A percentile compares a stretch with the other conserved stretches of the same genome.
Evolutionary conservation across 2,888 invertebrate genomes (phyloP).

Genomic region (Hirtodrosophila alboralis): DNA sequence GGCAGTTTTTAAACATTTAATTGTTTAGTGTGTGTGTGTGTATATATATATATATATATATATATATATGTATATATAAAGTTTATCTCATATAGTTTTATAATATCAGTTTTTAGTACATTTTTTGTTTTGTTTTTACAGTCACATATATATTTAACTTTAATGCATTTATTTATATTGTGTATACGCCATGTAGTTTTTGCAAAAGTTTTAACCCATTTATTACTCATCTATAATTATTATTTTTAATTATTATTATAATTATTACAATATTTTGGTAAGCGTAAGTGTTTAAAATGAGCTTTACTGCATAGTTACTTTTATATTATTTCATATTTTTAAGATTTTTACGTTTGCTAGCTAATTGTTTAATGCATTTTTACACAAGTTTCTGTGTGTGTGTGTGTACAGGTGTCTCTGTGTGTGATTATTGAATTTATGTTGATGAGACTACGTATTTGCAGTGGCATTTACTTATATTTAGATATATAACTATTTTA

Average conservation of each 20-base stretch:
- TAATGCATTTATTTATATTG: conserved; percentile 33
- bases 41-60: conserved; percentile 20
- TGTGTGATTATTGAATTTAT: conserved; percentile 58
- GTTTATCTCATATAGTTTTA: conserved; percentile 56
- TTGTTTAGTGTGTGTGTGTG: conserved; percentile 20
- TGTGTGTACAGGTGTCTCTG: conserved; percentile 25
- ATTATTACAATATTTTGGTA: conserved; percentile 64
- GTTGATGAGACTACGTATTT: conserved; percentile 59
- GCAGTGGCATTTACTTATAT: conserved; percentile 55
- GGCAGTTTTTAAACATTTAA: conserved; percentile 65
- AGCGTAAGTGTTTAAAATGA: conserved; percentile 76
- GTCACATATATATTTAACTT: conserved; percentile 57
- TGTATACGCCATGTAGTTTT: conserved; percentile 44
- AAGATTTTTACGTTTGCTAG: conserved; percentile 52
- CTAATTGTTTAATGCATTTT: conserved; percentile 52
- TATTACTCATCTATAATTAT: conserved; percentile 26
- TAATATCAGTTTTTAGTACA: conserved; percentile 67
- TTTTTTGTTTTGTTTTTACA: conserved; percentile 56
- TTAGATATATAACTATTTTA: conserved; percentile 42
- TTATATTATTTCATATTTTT: conserved; percentile 17
- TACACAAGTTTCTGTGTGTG: conserved; percentile 39
- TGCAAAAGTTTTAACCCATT: conserved; percentile 32
- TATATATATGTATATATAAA: conserved; percentile 36
- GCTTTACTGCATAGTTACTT: conserved; percentile 54
- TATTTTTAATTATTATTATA: conserved; percentile 20